Conservation (phyloP, 2,113 vertebrate genomes). For the Lamprotornis superbus region DNA sequence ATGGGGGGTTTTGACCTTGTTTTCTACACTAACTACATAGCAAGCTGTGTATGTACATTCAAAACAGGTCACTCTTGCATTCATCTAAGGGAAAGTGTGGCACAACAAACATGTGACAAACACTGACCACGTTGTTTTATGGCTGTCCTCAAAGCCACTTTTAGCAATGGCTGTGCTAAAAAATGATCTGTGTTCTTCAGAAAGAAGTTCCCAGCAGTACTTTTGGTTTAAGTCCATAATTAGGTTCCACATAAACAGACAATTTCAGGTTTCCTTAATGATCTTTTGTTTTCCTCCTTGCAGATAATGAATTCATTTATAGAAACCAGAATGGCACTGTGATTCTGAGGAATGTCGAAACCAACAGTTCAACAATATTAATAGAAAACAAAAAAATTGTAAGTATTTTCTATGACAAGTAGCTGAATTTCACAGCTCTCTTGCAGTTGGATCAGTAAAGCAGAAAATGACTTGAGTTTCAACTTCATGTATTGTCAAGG, state of each 20-base stretch:
- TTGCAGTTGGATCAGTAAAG: slow-evolving; percentile 50
- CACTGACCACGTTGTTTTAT: rapidly evolving
- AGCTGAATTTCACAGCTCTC: slow-evolving; percentile 35
- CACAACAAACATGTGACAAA: neutral
- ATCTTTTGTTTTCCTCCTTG: slow-evolving; percentile 38
- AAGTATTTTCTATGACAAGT: slow-evolving; percentile 75
- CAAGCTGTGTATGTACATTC: neutral
- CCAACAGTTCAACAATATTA: slow-evolving; percentile 80
- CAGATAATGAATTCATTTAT: slow-evolving; percentile 92
- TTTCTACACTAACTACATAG: neutral
- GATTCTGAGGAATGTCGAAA: slow-evolving; percentile 85
- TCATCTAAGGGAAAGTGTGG: neutral
- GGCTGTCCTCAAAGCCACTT: neutral
- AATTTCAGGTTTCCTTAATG: neutral
- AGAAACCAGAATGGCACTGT: slow-evolving; percentile 86
- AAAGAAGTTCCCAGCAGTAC: neutral
- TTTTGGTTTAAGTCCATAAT: neutral
- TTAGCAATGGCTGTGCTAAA: neutral
- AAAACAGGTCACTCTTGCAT: neutral
- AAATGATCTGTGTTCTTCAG: neutral
- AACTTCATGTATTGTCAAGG: neutral
- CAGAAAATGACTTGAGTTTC: slow-evolving; percentile 66
- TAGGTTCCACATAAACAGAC: neutral
- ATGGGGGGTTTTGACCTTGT: neutral
- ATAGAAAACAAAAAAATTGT: slow-evolving; percentile 97